Base-by-base conservation (phyloP, 2,113 vertebrate genomes). In the Vulpes vulpes region DNA sequence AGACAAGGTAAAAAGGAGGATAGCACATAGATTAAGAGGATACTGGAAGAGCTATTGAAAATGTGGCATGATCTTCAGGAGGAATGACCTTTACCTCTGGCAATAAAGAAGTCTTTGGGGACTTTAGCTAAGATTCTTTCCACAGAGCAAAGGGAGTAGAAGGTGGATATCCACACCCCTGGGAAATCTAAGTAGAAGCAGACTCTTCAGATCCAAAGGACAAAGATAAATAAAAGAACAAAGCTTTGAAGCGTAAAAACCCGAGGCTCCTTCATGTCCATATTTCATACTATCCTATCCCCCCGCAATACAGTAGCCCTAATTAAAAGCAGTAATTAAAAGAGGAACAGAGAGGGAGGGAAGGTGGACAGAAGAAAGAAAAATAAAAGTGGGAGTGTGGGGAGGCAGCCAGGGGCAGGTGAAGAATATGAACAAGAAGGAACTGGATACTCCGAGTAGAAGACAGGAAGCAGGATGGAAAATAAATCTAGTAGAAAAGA, bases 171-270 rank as follows among this genome's bases (percentile, higher is more conserved):
- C 71, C 84, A 92, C 64, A 94, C 49, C 11, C 84, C 1, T 2
- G 51, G 51, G 93, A 97, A 92, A 96, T 8, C 8, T 6, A 89
- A 82, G 89, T 59, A 82, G 73, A 82, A 95, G 92, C 32, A 67
- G 88, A 73, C 64, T 83, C 91, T 95, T 74, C 15, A n/a, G 43
- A 51, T 64, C 71, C 86, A 91, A 93, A 93, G 83, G 95, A 82
- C 62, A 67, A 80, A 65, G 83, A 97, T 65, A 95, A 67, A 95
- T 88, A 83, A 83, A 90, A 93, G n/a, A 59, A 92, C 38, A 64
- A 65, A 91, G 35, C 76, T 94, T 67, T 69, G 59, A 93, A 82
- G 65, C 64, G 11, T 25, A 35, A 73, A 93, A 91, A 89, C 90
- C 69, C 1, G 5, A 92, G 65, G 53, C 83, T 60, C 55, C 35